A percentile compares a stretch with the other conserved stretches of the same genome.
phyloP scores from a whole-genome alignment of 2,797 vertebrate genomes.

The Oreortyx pictus region DNA sequence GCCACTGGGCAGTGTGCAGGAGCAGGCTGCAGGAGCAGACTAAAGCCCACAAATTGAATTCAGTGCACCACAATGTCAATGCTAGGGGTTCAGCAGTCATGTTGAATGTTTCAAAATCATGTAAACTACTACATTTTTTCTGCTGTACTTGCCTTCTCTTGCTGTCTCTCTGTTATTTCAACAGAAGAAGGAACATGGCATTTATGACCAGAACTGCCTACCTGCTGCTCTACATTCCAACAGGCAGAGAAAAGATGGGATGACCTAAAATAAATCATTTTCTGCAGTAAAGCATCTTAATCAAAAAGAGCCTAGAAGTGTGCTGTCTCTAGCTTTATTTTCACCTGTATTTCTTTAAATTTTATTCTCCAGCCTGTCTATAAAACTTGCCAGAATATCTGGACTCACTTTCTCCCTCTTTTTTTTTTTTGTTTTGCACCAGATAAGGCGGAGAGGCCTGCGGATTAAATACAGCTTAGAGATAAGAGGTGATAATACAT shows the following conservation, averaged over 20 bases:
- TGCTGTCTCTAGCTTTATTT: not conserved
- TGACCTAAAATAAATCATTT: constrained; percentile 28
- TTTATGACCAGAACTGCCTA: not conserved
- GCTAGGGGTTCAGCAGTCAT: not conserved
- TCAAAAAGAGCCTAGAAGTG: not conserved
- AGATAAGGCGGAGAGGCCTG: constrained; percentile 42
- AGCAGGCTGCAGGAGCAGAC: not conserved
- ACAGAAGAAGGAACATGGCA: not conserved
- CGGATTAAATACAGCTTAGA: constrained; percentile 31
- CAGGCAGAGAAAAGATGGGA: not conserved
- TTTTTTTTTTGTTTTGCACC: not conserved
- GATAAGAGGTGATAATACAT: constrained; percentile 61
- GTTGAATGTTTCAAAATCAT: not conserved
- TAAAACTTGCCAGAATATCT: constrained; percentile 49
- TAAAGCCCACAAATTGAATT: not conserved
- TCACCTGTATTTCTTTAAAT: constrained; percentile 21
- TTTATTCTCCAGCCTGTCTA: constrained; percentile 26
- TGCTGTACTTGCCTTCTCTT: not conserved
- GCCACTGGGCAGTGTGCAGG: not conserved
- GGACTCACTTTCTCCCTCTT: constrained; percentile 2
- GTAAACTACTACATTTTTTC: not conserved
- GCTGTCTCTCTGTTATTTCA: not conserved
- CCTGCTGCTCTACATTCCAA: not conserved
- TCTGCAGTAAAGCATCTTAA: constrained; percentile 11
- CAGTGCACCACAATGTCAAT: not conserved